A percentile compares a stretch with the other conserved stretches of the same genome.
These are phyloP conservation scores for Eulacestoma nigropectus DNA, from an alignment of 2,113 vertebrate genomes.

Conservation along the genomic window DNA sequence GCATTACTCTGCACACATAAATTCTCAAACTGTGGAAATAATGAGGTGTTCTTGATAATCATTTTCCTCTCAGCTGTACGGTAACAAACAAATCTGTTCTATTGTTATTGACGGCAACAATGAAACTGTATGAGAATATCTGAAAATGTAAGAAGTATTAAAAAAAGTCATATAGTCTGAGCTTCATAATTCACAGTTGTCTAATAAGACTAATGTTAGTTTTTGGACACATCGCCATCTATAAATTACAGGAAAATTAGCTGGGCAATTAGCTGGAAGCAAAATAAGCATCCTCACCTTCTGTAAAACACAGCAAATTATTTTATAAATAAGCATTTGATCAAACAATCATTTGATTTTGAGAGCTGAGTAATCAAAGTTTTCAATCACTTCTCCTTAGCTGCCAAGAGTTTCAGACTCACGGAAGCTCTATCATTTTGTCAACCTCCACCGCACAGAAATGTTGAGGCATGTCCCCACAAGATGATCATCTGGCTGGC, in stretches of 20 bases:
- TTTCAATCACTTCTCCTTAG: constrained; percentile 40
- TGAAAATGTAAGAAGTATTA: background rate
- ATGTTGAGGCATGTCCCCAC: constrained; percentile 57
- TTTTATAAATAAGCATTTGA: constrained; percentile 27
- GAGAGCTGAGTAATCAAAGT: background rate
- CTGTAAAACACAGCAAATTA: background rate
- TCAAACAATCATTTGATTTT: constrained; percentile 31
- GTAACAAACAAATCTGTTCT: background rate
- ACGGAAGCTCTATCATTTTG: background rate
- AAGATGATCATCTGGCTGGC: constrained; percentile 45
- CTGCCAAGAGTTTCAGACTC: constrained; percentile 19
- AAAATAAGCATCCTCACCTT: constrained; percentile 6
- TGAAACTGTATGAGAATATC: background rate
- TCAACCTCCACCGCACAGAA: constrained; percentile 27
- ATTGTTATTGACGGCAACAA: background rate
- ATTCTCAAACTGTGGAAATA: background rate
- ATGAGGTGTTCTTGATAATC: background rate
- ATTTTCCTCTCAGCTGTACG: background rate
- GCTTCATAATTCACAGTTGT: background rate
- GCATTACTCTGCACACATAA: background rate
- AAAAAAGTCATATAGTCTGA: background rate
- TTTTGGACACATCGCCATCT: background rate
- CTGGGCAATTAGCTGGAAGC: constrained; percentile 31
- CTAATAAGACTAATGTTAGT: background rate
- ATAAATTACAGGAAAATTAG: constrained; percentile 21